Conservation (phyloP, 2,888 invertebrate genomes). For the Mythimna pallens region DNA sequence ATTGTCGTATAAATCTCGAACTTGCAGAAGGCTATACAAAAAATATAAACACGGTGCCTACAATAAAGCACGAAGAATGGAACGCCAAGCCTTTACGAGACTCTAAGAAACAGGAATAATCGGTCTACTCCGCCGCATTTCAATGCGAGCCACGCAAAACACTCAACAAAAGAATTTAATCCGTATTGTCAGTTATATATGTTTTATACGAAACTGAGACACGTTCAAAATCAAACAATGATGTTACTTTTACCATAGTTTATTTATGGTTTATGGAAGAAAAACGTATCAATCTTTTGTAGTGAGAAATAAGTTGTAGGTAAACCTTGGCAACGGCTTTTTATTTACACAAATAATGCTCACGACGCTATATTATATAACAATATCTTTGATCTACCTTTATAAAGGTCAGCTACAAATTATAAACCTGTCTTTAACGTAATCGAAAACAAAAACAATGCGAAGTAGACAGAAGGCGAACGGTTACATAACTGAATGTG, state of each 20-base stretch:
- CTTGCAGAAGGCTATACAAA: slow-evolving; percentile 35
- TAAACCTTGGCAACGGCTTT: slow-evolving; percentile 9
- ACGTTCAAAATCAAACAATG: slow-evolving; percentile 29
- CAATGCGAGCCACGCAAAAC: slow-evolving; percentile 59
- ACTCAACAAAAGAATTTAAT: slow-evolving; percentile 64
- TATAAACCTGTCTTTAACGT: slow-evolving; percentile 37
- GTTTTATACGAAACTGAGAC: slow-evolving; percentile 35
- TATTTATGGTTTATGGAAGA: slow-evolving; percentile 20
- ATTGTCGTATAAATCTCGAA: slow-evolving; percentile 36
- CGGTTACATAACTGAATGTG: slow-evolving; percentile 30
- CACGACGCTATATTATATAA: slow-evolving; percentile 27
- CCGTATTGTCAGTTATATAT: slow-evolving; percentile 42
- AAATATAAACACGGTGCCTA: slow-evolving; percentile 34
- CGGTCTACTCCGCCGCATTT: slow-evolving; percentile 61
- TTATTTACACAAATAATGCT: slow-evolving; percentile 12
- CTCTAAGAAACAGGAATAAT: slow-evolving; percentile 59
- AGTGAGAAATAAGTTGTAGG: slow-evolving; percentile 1
- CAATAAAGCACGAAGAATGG: slow-evolving; percentile 57
- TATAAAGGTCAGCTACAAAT: slow-evolving; percentile 38
- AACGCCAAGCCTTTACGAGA: slow-evolving; percentile 36
- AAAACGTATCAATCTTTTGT: neutral
- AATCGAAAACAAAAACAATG: slow-evolving; percentile 42
- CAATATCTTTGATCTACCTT: slow-evolving; percentile 34
- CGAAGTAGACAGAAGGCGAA: slow-evolving; percentile 15
- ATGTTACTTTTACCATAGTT: slow-evolving; percentile 20